Percentiles rank a stretch among this genome's conserved stretches.
These are phyloP conservation scores for Chaetura pelagica DNA, from an alignment of 2,113 vertebrate species.

Conservation along the genomic window DNA sequence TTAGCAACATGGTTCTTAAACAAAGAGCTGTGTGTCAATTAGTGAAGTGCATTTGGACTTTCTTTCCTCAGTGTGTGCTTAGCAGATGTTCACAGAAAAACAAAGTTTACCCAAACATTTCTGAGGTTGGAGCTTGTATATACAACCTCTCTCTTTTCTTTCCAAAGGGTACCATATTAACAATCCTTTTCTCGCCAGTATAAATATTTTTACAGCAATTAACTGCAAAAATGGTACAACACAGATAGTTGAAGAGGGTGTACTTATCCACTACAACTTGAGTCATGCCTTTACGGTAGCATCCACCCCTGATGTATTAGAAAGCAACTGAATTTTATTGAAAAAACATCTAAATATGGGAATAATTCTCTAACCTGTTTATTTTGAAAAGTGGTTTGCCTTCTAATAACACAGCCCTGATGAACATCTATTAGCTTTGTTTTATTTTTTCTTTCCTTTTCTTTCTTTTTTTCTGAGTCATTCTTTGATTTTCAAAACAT, in stretches of 20 bases:
- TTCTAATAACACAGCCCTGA: constrained; percentile 65
- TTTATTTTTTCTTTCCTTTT: constrained; percentile 66
- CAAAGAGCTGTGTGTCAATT: constrained; percentile 37
- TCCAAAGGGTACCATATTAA: constrained; percentile 83
- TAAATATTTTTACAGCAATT: constrained; percentile 89
- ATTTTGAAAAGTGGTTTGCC: constrained; percentile 62
- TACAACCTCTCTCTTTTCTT: constrained; percentile 71
- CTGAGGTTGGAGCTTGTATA: constrained; percentile 75
- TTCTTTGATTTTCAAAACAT: constrained; percentile 85
- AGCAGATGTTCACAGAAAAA: constrained; percentile 74
- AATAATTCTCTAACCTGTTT: constrained; percentile 70
- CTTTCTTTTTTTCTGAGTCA: constrained; percentile 77
- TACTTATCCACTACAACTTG: constrained; percentile 63
- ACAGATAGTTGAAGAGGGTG: constrained; percentile 56
- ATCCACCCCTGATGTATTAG: constrained; percentile 38
- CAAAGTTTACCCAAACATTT: constrained; percentile 80
- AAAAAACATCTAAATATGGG: constrained; percentile 76
- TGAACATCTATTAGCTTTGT: constrained; percentile 71
- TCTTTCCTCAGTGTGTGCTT: constrained; percentile 46
- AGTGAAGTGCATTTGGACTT: constrained; percentile 21
- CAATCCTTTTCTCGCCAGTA: constrained; percentile 75
- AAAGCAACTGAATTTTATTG: constrained; percentile 70
- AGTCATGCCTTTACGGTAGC: constrained; percentile 60
- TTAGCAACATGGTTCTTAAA: neutral
- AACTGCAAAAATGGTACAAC: constrained; percentile 70